These are phyloP conservation scores for Aphelocoma californica DNA, from an alignment of 2,797 vertebrate species.

Conservation along the genomic window DNA sequence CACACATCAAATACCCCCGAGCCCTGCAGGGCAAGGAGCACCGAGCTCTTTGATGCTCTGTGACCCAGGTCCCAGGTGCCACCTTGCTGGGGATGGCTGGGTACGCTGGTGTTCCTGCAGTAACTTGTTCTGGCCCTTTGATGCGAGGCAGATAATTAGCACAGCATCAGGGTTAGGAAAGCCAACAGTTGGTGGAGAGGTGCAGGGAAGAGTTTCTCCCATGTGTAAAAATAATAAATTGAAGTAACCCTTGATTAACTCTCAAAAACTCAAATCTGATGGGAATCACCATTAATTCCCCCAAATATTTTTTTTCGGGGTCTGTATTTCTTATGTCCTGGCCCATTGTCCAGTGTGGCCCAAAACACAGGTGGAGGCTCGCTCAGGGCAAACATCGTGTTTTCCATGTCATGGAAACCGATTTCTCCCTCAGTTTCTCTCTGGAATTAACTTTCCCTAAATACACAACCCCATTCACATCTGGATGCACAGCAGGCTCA, in stretches of 20 bases:
- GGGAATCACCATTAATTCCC: background rate
- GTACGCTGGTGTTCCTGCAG: background rate
- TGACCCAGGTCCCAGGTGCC: background rate
- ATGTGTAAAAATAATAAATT: background rate
- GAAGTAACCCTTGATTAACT: background rate
- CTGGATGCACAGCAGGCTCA: background rate
- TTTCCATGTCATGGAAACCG: background rate
- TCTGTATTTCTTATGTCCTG: background rate
- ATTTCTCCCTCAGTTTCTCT: background rate
- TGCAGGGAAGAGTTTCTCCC: background rate
- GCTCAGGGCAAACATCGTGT: accelerated
- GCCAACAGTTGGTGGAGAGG: background rate
- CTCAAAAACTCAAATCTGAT: background rate
- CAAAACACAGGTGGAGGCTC: background rate
- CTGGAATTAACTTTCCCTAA: background rate
- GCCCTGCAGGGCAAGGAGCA: background rate
- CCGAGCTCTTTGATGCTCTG: background rate
- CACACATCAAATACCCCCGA: background rate
- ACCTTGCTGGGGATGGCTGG: background rate
- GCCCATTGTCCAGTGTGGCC: background rate
- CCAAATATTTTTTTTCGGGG: background rate
- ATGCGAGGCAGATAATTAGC: background rate
- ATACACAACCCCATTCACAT: background rate
- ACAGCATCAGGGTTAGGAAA: background rate
- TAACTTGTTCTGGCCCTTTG: background rate